Conservation (phyloP, 2,888 invertebrate genomes). For the Dasysyrphus tricinctus region DNA sequence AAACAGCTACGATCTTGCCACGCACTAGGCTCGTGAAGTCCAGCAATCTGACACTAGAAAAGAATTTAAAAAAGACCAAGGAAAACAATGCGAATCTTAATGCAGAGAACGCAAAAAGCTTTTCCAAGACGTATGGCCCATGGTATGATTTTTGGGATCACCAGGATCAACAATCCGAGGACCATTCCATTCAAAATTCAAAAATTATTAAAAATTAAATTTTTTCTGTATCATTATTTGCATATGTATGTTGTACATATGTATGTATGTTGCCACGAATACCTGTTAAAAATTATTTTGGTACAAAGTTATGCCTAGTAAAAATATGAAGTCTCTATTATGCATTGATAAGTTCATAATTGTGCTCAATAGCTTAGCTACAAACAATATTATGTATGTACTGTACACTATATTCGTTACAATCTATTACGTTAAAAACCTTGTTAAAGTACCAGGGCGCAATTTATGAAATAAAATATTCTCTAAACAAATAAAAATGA, state of each 20-base stretch:
- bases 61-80: constrained; percentile 83
- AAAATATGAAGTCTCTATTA: neutral
- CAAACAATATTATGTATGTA: too few species aligned
- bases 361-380: too few species aligned
- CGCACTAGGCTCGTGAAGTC: constrained; percentile 82
- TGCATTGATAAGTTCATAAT: neutral
- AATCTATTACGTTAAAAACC: too few species aligned
- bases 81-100: constrained; percentile 80
- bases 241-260: neutral
- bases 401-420: too few species aligned
- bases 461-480: too few species aligned
- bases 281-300: neutral
- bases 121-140: constrained; percentile 90
- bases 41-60: constrained; percentile 77
- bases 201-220: constrained; percentile 47
- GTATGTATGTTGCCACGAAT: neutral
- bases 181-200: constrained; percentile 31
- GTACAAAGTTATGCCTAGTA: neutral
- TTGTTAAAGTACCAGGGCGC: too few species aligned
- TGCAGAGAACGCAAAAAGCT: constrained; percentile 76
- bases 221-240: neutral
- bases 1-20: constrained; percentile 82
- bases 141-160: constrained; percentile 94
- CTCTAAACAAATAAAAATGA: too few species aligned
- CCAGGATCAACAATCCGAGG: constrained; percentile 77